Base-by-base conservation (phyloP, 2,888 invertebrate species). In the Agriopis aurantiaria region DNA sequence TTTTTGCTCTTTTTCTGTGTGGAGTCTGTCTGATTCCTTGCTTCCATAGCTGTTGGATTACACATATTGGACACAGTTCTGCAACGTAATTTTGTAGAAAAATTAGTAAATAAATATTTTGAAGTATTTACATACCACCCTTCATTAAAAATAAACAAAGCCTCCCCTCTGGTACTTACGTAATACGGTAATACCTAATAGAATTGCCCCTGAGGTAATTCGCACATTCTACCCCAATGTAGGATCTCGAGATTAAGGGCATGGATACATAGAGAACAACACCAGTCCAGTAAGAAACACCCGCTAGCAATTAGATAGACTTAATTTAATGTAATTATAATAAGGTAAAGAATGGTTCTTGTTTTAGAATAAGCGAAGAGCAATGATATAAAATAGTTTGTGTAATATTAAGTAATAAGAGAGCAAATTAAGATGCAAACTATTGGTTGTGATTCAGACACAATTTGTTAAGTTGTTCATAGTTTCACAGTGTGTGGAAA, bases 361-460 rank as follows among this genome's bases (percentile, higher is more conserved):
- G 93, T 94, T 94, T 90, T 92, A 93, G 91, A 82, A 75, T 93
- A 93, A 93, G 93, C 87, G 89, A 93, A 94, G 92, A 93, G 93
- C 93, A 93, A 94, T 93, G 93, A 91, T 93, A 91, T 93, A 91
- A 91, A 90, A 92, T 92, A 93, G 93, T 92, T 94, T 93, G 93
- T 93, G 91, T 93, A 93, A 92, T 93, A 91, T 90, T 91, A 83
- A 86, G 68, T 92, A 91, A 90, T 93, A 92, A 91, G 93, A 91
- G 86, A 92, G 87, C 90, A 92, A 92, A 91, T 91, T 93, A 92
- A 91, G 89, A 93, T 91, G 93, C 93, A 93, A 92, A 92, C 92
- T 93, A 93, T 94, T 92, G 94, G 94, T 94, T 94, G 94, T 94
- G 94, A 94, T 92, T 93, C 90, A 86, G 88, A 93, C 94, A 93